phyloP scores from a whole-genome alignment of 2,113 vertebrate species.

The Rhinolophus sinicus region DNA sequence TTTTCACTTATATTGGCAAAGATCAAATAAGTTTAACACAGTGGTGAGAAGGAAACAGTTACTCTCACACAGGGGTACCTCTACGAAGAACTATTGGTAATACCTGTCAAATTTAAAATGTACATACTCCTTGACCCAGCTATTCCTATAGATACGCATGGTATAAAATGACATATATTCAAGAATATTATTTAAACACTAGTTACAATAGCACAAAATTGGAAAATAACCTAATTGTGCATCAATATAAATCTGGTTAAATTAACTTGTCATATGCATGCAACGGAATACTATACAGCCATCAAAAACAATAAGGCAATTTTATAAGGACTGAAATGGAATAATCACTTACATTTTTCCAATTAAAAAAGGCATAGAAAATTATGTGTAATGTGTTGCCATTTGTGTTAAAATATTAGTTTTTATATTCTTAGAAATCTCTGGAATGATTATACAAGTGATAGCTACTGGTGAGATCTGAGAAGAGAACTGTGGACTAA shows the following conservation, averaged over 20 bases:
- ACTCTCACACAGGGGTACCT: fast-evolving
- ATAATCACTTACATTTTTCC: background rate
- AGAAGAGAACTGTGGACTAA: background rate
- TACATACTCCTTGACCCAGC: background rate
- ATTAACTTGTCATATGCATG: background rate
- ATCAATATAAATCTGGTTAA: background rate
- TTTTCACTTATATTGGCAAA: background rate
- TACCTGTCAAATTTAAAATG: background rate
- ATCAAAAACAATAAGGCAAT: background rate
- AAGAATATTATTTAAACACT: background rate
- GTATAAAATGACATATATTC: background rate
- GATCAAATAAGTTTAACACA: background rate
- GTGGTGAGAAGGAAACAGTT: background rate
- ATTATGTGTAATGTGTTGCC: background rate
- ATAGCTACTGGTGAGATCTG: background rate
- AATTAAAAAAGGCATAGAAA: background rate
- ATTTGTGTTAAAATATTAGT: background rate
- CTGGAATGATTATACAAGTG: background rate
- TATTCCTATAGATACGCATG: background rate
- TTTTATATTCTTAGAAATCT: background rate
- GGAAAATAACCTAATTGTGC: background rate
- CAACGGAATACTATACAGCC: background rate
- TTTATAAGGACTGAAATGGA: background rate
- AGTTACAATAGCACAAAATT: background rate
- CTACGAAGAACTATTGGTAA: background rate